These are phyloP conservation scores for Orchestia grillus DNA, from an alignment of 1,140 invertebrate genomes.

Conservation along the genomic window DNA sequence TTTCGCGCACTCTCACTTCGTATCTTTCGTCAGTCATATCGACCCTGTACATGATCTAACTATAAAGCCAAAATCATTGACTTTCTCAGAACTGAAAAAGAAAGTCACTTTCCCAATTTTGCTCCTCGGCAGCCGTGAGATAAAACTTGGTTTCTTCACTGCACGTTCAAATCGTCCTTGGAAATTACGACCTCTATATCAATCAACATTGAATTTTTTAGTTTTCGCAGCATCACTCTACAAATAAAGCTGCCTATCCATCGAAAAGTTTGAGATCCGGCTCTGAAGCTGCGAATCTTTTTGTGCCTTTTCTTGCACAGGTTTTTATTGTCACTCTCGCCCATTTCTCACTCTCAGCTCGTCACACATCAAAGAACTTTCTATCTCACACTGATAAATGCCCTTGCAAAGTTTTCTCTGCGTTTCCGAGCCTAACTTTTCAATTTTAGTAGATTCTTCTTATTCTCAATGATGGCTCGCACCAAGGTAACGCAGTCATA, in stretches of 20 bases:
- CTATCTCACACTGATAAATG: neutral
- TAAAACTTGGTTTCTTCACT: neutral
- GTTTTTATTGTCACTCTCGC: neutral
- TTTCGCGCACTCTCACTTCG: neutral
- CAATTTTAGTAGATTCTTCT: neutral
- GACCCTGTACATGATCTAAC: neutral
- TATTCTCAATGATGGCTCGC: too few species aligned
- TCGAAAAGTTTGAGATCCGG: neutral
- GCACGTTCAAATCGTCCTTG: neutral
- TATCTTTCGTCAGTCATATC: neutral
- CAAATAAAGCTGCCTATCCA: neutral
- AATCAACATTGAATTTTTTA: neutral
- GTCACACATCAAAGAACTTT: neutral
- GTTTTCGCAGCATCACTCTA: neutral
- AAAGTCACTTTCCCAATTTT: neutral
- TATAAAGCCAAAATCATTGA: neutral
- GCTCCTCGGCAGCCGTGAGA: neutral
- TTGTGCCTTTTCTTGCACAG: neutral
- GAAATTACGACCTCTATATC: neutral
- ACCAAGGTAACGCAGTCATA: too few species aligned
- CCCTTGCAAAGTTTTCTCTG: neutral
- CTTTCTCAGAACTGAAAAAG: neutral
- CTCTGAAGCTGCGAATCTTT: neutral
- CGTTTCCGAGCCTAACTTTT: neutral
- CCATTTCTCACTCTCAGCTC: slow-evolving; percentile 6